Conservation (phyloP, 2,113 vertebrate species). For the Toxostoma redivivum region DNA sequence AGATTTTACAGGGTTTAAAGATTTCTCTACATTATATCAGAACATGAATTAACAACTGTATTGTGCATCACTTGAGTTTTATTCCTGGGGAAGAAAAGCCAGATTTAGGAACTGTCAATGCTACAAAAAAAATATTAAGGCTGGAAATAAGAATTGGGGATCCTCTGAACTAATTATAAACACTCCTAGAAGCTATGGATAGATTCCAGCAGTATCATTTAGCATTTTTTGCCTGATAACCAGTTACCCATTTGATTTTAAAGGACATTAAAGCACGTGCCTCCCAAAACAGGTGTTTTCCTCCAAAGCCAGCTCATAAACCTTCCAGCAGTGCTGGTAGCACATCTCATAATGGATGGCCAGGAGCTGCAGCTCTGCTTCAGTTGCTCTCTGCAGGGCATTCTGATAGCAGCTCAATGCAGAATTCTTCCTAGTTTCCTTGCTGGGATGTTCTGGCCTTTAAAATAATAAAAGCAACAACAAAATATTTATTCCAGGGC, state of each 20-base stretch:
- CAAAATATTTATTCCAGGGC: neutral
- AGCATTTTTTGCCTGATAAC: neutral
- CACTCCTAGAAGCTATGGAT: neutral
- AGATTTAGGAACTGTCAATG: neutral
- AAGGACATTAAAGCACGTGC: neutral
- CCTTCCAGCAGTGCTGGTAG: conserved; percentile 44
- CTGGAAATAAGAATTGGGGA: neutral
- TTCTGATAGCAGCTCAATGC: neutral
- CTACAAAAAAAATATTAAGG: neutral
- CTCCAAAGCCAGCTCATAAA: conserved; percentile 46
- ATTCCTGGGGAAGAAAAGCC: neutral
- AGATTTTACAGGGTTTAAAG: neutral
- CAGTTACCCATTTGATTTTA: neutral
- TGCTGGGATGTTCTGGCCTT: conserved; percentile 14
- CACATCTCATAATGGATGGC: conserved; percentile 53
- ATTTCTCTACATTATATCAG: neutral
- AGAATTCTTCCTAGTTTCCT: neutral
- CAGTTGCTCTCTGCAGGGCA: conserved; percentile 23
- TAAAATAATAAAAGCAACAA: neutral
- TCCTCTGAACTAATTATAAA: neutral
- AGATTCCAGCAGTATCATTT: neutral
- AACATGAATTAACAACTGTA: neutral
- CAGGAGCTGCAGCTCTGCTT: conserved; percentile 68
- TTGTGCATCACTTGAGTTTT: neutral
- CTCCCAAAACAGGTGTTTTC: neutral